Evolutionary conservation across 2,113 vertebrate species (phyloP), one percentile per base, ranked within the genome.

Genomic region (Pseudorectes ferrugineus): DNA sequence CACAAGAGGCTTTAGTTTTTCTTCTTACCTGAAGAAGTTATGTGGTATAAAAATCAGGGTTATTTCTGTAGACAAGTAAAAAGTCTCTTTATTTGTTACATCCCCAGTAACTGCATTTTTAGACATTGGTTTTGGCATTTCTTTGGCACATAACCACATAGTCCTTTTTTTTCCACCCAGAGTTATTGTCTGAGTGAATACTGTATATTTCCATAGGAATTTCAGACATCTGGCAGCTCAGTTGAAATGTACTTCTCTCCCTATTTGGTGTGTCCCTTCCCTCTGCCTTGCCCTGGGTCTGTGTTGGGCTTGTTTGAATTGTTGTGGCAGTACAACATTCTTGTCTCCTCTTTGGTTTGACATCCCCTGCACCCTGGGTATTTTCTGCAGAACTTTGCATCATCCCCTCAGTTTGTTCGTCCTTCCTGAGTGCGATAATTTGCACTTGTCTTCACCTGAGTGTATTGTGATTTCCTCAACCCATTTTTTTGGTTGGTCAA

Each of bases 231-330:
- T 77, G 58, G 19, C 55, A 74, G 42, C 15, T 73, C 38, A 16
- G 12, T 12, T 78, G 80, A 83, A 85, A 45, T 5, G 0, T 26
- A 24, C 33, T 55, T 40, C 29, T 71, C 14, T 63, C 57, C 20
- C 23, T 7, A 0, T 79, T 71, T n/a, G 49, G 5, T 52, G 36
- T 48, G 15, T 74, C 68, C 23, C 46, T 78, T 87, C 36, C 66
- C 33, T 65, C 46, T 67, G 28, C 57, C 24, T 71, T 58, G 24
- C 57, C 57, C 61, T 74, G 55, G 29, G 4, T 72, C 67, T 88
- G 10, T 1, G 0, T 14, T 1, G 0, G 20, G 49, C 45, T 88
- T 35, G 4, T 51, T 67, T 54, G 26, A 49, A 13, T 36, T 84
- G 42, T 31, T 76, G 54, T 75, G 48, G 33, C 48, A 66, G n/a